A percentile compares a stretch with the other conserved stretches of the same genome.
These are phyloP conservation scores for Onthophagus sagittarius DNA, from an alignment of 2,888 invertebrate species.

Conservation along the genomic window DNA sequence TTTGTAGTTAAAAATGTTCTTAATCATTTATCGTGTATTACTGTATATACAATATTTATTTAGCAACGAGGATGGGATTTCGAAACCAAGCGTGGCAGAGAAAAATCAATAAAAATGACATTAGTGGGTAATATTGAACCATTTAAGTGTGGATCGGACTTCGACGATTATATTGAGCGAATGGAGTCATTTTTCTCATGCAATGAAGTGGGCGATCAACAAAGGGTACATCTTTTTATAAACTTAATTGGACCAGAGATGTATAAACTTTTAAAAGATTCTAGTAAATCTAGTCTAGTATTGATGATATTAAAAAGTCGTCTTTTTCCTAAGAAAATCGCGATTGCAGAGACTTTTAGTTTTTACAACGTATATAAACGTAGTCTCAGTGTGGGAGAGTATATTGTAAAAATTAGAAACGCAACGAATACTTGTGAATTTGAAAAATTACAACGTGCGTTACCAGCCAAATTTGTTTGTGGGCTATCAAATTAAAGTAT, in stretches of 20 bases:
- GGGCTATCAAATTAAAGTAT: no score
- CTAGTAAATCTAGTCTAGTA: slow-evolving; percentile 24
- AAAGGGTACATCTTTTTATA: slow-evolving; percentile 29
- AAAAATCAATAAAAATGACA: slow-evolving; percentile 16
- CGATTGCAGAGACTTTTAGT: slow-evolving; percentile 32
- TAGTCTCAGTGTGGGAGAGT: slow-evolving; percentile 21
- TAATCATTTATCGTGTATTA: no score
- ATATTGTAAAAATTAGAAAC: slow-evolving; percentile 28
- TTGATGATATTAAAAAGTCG: slow-evolving; percentile 23
- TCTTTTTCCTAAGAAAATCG: slow-evolving; percentile 28
- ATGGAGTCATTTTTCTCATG: slow-evolving; percentile 30
- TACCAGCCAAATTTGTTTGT: no score
- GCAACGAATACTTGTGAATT: slow-evolving; percentile 32
- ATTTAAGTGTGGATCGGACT: slow-evolving; percentile 19
- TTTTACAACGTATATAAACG: slow-evolving; percentile 32
- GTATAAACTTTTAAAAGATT: slow-evolving; percentile 27
- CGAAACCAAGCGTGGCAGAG: no score
- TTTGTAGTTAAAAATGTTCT: no score
- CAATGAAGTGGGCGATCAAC: slow-evolving; percentile 27
- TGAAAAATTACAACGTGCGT: slow-evolving; percentile 29
- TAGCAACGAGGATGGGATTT: no score
- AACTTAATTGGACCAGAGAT: slow-evolving; percentile 31
- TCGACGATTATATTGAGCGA: slow-evolving; percentile 29
- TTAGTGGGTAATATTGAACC: slow-evolving; percentile 25
- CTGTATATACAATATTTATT: no score